phyloP scores from a whole-genome alignment of 2,113 vertebrate genomes.

The Amia ocellicauda region DNA sequence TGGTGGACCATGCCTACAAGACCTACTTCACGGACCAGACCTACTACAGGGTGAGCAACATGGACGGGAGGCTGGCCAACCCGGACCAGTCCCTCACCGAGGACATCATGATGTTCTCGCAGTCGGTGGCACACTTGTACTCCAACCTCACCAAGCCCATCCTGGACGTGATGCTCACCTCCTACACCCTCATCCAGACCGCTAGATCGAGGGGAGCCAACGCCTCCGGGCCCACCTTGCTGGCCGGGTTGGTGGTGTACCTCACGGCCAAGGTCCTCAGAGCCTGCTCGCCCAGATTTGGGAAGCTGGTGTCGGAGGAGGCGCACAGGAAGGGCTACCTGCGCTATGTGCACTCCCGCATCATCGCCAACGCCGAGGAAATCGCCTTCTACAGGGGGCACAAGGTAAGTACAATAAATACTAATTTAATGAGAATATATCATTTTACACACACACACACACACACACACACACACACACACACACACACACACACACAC shows the following conservation, averaged over 20 bases:
- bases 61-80: slow-evolving; percentile 91
- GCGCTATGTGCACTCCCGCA: slow-evolving; percentile 91
- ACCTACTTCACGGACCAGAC: slow-evolving; percentile 93
- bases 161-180: slow-evolving; percentile 89
- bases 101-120: slow-evolving; percentile 94
- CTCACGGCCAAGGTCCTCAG: slow-evolving; percentile 87
- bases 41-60: slow-evolving; percentile 91
- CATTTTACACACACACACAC: too few relatives aligned
- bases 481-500: too few relatives aligned
- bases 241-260: slow-evolving; percentile 91
- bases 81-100: slow-evolving; percentile 96
- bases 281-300: slow-evolving; percentile 90
- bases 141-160: slow-evolving; percentile 99
- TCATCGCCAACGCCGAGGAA: slow-evolving; percentile 96
- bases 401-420: slow-evolving; percentile 69
- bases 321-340: slow-evolving; percentile 90
- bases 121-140: slow-evolving; percentile 92
- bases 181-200: slow-evolving; percentile 90
- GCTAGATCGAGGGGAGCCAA: slow-evolving; percentile 84
- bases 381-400: slow-evolving; percentile 98
- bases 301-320: slow-evolving; percentile 93
- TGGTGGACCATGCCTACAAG: slow-evolving; percentile 85
- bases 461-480: too few relatives aligned
- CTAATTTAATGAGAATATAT: too few relatives aligned
- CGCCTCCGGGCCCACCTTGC: slow-evolving; percentile 81